A percentile compares a stretch with the other conserved stretches of the same genome.
Conservation (phyloP, 2,888 invertebrate species). For the Actias luna region DNA sequence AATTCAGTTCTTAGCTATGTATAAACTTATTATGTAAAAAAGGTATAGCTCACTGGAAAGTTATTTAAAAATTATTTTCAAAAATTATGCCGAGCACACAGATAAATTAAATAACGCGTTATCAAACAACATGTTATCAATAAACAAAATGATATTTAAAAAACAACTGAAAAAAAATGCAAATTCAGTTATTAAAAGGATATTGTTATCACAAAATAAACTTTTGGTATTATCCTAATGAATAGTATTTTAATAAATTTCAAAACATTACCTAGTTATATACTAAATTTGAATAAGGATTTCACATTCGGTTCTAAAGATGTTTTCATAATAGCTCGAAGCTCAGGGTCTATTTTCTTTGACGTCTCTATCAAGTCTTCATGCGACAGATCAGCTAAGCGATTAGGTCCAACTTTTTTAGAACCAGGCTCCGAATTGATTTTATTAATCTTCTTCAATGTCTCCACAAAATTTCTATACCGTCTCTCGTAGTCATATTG, state of each 20-base stretch:
- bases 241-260: background rate
- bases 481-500: constrained; percentile 44
- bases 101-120: too few relatives aligned
- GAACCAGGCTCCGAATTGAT: constrained; percentile 40
- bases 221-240: background rate
- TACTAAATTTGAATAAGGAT: constrained; percentile 25
- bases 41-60: too few relatives aligned
- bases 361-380: constrained; percentile 30
- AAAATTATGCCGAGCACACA: too few relatives aligned
- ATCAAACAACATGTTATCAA: too few relatives aligned
- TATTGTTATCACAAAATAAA: background rate
- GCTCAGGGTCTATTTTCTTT: constrained; percentile 40
- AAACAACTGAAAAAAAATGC: too few relatives aligned
- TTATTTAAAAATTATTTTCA: too few relatives aligned
- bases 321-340: constrained; percentile 25
- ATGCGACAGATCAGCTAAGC: constrained; percentile 49
- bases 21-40: too few relatives aligned
- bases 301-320: constrained; percentile 22
- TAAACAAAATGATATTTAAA: too few relatives aligned
- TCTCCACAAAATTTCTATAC: constrained; percentile 48
- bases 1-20: too few relatives aligned
- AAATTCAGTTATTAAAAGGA: background rate
- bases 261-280: background rate
- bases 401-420: constrained; percentile 46
- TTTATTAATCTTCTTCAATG: constrained; percentile 47